These are phyloP conservation scores for Sceliomorpha sp. DNA, from an alignment of 2,888 invertebrate species.

Conservation along the genomic window DNA sequence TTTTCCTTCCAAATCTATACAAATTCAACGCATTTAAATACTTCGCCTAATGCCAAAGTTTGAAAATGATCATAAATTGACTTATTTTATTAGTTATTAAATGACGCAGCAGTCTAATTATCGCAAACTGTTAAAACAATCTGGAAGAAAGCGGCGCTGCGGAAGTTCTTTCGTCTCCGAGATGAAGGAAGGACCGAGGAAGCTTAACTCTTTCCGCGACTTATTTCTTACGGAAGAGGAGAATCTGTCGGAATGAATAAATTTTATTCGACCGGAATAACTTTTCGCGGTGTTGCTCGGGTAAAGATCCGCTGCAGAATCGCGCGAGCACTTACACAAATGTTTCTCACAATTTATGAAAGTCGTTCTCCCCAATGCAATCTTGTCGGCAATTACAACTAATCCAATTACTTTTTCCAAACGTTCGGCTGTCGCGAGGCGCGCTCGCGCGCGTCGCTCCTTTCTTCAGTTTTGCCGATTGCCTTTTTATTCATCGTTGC, in stretches of 20 bases:
- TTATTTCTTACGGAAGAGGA: conserved; percentile 5
- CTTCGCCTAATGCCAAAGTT: too few relatives aligned
- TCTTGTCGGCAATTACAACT: conserved; percentile 1
- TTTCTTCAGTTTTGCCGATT: too few relatives aligned
- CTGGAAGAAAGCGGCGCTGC: conserved; percentile 4
- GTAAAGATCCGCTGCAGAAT: conserved; percentile 3
- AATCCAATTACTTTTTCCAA: not conserved
- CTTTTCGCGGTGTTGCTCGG: conserved; percentile 4
- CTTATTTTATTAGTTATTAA: too few relatives aligned
- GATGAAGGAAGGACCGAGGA: conserved; percentile 2
- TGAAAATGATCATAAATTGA: too few relatives aligned
- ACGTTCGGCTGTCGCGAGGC: too few relatives aligned
- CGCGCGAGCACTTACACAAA: conserved; percentile 8
- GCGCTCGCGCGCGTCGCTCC: too few relatives aligned
- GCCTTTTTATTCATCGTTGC: conserved; percentile 3
- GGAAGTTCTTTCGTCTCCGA: conserved; percentile 1
- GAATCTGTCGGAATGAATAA: conserved; percentile 10
- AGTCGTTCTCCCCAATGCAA: conserved; percentile 4
- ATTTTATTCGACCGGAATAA: conserved; percentile 11
- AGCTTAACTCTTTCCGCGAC: conserved; percentile 18
- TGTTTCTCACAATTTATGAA: conserved; percentile 8
- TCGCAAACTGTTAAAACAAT: too few relatives aligned
- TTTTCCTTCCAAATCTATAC: too few relatives aligned
- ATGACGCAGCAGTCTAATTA: too few relatives aligned
- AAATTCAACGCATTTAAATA: too few relatives aligned